phyloP scores from a whole-genome alignment of 53 echinoderm and acorn worm genomes.

The Temnopleurus reevesii region DNA sequence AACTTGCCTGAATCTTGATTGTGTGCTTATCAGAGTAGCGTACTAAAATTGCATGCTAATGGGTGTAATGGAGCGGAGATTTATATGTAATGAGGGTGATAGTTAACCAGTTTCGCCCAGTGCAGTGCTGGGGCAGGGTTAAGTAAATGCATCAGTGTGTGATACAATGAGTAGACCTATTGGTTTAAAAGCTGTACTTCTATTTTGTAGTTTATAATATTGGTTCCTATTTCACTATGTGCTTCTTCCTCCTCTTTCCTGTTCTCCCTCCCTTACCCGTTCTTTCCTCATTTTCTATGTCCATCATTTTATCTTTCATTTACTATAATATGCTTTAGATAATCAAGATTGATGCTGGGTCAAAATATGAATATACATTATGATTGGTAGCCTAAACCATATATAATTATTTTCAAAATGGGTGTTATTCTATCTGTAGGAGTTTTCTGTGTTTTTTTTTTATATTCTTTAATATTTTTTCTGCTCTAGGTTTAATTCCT shows the following conservation, averaged over 20 bases:
- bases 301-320: not conserved
- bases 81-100: not conserved
- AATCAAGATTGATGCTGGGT: too few relatives aligned
- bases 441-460: too few relatives aligned
- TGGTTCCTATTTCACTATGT: not conserved
- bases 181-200: too few relatives aligned
- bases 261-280: not conserved
- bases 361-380: too few relatives aligned
- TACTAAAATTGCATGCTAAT: constrained; percentile 16
- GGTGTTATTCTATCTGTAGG: too few relatives aligned
- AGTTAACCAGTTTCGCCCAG: not conserved
- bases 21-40: not conserved
- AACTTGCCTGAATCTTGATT: constrained; percentile 4
- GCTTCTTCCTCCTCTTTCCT: not conserved
- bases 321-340: too few relatives aligned
- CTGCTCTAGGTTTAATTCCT: not conserved
- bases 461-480: not conserved
- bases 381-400: too few relatives aligned
- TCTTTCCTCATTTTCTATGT: not conserved
- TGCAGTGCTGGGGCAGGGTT: not conserved
- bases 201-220: too few relatives aligned
- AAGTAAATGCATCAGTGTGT: too few relatives aligned
- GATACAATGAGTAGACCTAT: too few relatives aligned
- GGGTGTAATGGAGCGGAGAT: not conserved
- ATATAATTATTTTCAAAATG: too few relatives aligned